phyloP scores from a whole-genome alignment of 2,888 invertebrate species.

The Pandemis cinnamomeana region DNA sequence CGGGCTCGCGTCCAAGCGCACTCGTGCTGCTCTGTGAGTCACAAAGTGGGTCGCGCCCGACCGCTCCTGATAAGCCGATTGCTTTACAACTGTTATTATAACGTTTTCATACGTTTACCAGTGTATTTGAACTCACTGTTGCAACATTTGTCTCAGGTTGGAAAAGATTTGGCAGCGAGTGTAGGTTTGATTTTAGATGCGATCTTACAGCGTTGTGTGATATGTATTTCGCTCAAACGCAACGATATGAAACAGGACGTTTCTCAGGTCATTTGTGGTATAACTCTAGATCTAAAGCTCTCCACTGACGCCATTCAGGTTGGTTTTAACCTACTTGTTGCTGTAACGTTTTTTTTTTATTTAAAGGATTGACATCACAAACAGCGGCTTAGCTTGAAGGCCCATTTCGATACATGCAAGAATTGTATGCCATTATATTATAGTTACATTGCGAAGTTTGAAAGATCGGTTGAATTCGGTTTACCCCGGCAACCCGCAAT shows the following conservation, averaged over 20 bases:
- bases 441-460: too few species aligned
- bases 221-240: background rate
- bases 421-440: too few species aligned
- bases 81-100: constrained; percentile 61
- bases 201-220: background rate
- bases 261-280: background rate
- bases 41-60: constrained; percentile 69
- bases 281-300: too few species aligned
- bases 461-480: too few species aligned
- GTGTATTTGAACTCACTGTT: constrained; percentile 13
- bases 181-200: background rate
- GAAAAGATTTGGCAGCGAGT: background rate
- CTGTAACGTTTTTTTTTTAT: too few species aligned
- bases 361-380: background rate
- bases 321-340: too few species aligned
- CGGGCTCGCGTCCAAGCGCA: constrained; percentile 20
- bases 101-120: constrained; percentile 35
- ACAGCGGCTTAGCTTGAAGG: background rate
- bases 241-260: background rate
- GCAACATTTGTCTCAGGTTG: background rate
- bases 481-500: too few species aligned
- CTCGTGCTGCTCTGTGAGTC: constrained; percentile 46
- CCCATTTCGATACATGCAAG: too few species aligned
- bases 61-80: constrained; percentile 64
- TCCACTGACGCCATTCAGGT: too few species aligned